Base-by-base conservation (phyloP, 1,140 invertebrate species). In the Anastrepha obliqua region DNA sequence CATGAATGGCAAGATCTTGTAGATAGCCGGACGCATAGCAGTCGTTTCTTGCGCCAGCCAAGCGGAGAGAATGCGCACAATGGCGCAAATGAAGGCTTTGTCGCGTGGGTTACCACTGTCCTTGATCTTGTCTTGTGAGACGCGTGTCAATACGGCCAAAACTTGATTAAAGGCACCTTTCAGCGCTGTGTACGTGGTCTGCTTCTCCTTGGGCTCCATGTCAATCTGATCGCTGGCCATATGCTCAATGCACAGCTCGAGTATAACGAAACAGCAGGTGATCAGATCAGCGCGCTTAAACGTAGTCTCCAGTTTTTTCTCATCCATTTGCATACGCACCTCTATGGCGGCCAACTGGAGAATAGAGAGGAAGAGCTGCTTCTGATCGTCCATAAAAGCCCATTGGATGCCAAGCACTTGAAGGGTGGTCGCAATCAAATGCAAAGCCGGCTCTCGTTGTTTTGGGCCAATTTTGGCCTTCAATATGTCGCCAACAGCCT, bases 41-140 rank as follows among this genome's bases (percentile, higher is more conserved):
- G 96, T 96, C 1, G 97, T 98, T 94, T 99, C 98, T 94, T 98
- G 97, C 3, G 97, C 97, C 89, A 99, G 93, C 98, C 98, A 98
- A 42, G 97, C 96, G 59, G 97, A 96, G 58, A 98, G 91, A 42
- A 98, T 96, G 90, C 97, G 94, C 5, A 98, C 96, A 91, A 97
- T 96, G 2, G 97, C 97, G 94, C 96, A 96, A 3, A 98, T 94
- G 93, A 98, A 97, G 64, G 96, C 93, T 93, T 96, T 96, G 90
- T 96, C 96, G 88, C 95, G 94, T 86, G 95, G 94, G 87, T 95
- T 94, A 39, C 95, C 89, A 88, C 95, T 95, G 88, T 95, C 95
- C 89, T 94, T 94, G 90, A 95, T 95, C 90, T 96, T 97, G 91
- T 96, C 96, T 90, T 96, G 96, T 8, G 95, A 95, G 1, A 98